Evolutionary conservation across 2,113 vertebrate species (phyloP).

Genomic region (Hylia prasina): DNA sequence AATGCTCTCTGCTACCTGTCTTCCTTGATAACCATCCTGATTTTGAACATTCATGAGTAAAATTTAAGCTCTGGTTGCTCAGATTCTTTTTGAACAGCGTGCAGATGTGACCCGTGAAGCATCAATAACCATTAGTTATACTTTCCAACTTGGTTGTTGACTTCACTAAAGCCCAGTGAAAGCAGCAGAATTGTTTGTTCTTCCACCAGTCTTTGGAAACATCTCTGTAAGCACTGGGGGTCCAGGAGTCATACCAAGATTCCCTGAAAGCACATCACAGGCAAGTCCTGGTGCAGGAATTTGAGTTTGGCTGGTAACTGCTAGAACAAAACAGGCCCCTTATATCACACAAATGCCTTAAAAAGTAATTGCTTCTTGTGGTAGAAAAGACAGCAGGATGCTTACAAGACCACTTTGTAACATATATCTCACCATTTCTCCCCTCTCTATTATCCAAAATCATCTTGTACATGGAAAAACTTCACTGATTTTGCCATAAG

Average conservation of each 20-base stretch:
- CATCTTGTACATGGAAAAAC: neutral
- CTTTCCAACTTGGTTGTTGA: neutral
- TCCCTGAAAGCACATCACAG: neutral
- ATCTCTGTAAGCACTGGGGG: neutral
- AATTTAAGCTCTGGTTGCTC: neutral
- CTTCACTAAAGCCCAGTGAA: neutral
- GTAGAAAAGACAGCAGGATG: neutral
- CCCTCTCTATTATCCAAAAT: neutral
- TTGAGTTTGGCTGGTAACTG: neutral
- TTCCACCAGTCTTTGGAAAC: neutral
- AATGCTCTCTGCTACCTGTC: neutral
- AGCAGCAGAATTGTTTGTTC: neutral
- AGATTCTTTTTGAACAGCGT: neutral
- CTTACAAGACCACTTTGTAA: neutral
- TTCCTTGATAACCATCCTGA: neutral
- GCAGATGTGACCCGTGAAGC: neutral
- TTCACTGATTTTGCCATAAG: neutral
- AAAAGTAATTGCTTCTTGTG: neutral
- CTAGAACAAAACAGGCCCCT: neutral
- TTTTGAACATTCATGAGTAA: neutral
- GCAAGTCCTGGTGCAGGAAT: neutral
- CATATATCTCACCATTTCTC: neutral
- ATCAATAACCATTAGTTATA: neutral
- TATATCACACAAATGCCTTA: neutral
- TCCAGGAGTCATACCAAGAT: neutral